Percentiles rank a stretch among this genome's conserved stretches.
phyloP scores from a whole-genome alignment of 2,888 invertebrate species.

The Brachyopa scutellaris region DNA sequence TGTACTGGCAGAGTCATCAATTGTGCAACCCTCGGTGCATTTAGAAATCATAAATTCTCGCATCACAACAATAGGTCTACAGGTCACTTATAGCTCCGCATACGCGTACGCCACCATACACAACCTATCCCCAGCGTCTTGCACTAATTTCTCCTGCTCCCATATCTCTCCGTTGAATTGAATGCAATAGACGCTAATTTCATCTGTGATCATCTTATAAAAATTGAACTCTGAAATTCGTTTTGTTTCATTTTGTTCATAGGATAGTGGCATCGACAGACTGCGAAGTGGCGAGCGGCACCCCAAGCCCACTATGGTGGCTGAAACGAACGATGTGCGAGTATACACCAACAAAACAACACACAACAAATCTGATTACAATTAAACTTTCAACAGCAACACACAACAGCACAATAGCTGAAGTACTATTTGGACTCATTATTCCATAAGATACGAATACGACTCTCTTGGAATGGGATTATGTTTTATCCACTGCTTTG shows the following conservation, averaged over 20 bases:
- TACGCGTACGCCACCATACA: conserved; percentile 2
- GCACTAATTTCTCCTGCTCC: conserved; percentile 60
- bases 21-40: conserved; percentile 29
- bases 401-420: conserved; percentile 43
- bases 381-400: conserved; percentile 68
- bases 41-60: conserved; percentile 59
- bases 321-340: no score
- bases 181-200: conserved; percentile 56
- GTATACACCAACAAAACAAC: no score
- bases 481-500: conserved; percentile 15
- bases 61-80: conserved; percentile 58
- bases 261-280: background rate
- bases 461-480: conserved; percentile 38
- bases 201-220: conserved; percentile 55
- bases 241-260: no score
- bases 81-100: conserved; percentile 36
- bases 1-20: background rate
- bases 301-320: no score
- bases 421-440: conserved; percentile 62
- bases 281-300: background rate
- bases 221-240: conserved; percentile 55
- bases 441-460: conserved; percentile 60
- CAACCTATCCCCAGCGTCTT: conserved; percentile 21
- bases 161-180: conserved; percentile 31
- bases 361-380: conserved; percentile 70